These are phyloP conservation scores for Mesoligia furuncula DNA, from an alignment of 2,888 invertebrate species.

Conservation along the genomic window DNA sequence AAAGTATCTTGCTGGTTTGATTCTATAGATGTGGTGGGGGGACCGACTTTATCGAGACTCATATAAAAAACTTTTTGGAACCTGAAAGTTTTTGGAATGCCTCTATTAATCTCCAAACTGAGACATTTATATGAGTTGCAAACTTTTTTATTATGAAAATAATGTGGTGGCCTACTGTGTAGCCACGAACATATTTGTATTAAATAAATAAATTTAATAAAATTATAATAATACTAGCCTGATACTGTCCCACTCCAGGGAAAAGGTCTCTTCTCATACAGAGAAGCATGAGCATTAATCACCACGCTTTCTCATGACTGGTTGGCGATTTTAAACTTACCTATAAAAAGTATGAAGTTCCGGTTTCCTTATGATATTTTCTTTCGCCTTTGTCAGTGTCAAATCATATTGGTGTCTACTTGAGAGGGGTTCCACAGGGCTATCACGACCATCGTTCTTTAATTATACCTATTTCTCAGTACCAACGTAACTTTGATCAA, in stretches of 20 bases:
- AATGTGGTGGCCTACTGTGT: conserved; percentile 22
- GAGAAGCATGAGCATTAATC: neutral
- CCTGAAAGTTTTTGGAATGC: conserved; percentile 50
- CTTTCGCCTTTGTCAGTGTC: neutral
- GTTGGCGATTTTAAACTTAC: neutral
- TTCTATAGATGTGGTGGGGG: neutral
- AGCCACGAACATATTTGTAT: conserved; percentile 32
- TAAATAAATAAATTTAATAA: too few species aligned
- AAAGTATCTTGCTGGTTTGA: neutral
- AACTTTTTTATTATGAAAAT: conserved; percentile 51
- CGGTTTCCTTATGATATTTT: neutral
- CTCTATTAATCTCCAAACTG: conserved; percentile 54
- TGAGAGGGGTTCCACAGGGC: neutral
- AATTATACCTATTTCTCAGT: neutral
- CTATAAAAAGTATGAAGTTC: neutral
- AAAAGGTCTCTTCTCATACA: neutral
- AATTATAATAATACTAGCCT: neutral
- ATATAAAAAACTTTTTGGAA: conserved; percentile 46
- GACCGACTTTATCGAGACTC: conserved; percentile 20
- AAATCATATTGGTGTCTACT: neutral
- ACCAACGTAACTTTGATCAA: neutral
- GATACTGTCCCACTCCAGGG: neutral
- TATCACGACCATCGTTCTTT: neutral
- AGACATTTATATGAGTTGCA: conserved; percentile 58
- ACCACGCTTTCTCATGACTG: neutral